Evolutionary conservation across 2,113 vertebrate species (phyloP).

Genomic region (Pelmatolapia mariae): DNA sequence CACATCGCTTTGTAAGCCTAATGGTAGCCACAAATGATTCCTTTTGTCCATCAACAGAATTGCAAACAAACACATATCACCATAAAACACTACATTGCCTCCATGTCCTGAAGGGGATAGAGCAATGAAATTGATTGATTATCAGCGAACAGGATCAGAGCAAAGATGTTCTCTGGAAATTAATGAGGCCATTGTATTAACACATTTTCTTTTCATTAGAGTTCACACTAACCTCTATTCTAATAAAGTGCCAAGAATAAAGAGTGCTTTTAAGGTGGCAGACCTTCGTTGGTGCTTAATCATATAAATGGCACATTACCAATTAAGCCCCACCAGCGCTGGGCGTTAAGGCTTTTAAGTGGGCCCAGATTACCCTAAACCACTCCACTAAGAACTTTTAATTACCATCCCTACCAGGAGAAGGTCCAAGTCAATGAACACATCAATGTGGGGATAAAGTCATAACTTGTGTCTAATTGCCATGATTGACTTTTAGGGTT

Average conservation of each 20-base stretch:
- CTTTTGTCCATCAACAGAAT: slow-evolving; percentile 47
- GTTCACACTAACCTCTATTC: slow-evolving; percentile 29
- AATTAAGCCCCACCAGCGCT: slow-evolving; percentile 50
- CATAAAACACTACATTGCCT: slow-evolving; percentile 59
- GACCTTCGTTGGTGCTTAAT: slow-evolving; percentile 54
- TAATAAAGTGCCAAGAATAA: slow-evolving; percentile 57
- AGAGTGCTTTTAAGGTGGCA: slow-evolving; percentile 51
- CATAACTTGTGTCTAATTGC: slow-evolving; percentile 35
- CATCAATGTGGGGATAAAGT: slow-evolving; percentile 51
- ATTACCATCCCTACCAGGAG: slow-evolving; percentile 43
- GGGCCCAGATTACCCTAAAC: slow-evolving; percentile 46
- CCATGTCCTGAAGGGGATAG: slow-evolving; percentile 8
- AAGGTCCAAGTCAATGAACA: slow-evolving; percentile 29
- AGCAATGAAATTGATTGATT: slow-evolving; percentile 57
- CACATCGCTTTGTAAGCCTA: background rate
- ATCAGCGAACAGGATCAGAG: slow-evolving; percentile 40
- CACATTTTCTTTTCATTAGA: slow-evolving; percentile 68
- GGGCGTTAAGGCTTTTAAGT: slow-evolving; percentile 52
- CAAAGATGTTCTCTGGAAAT: slow-evolving; percentile 58
- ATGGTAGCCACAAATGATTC: background rate
- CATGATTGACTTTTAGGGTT: background rate
- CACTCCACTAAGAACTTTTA: slow-evolving; percentile 50
- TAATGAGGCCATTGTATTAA: slow-evolving; percentile 54
- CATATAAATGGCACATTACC: slow-evolving; percentile 55
- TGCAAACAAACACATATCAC: slow-evolving; percentile 40